Conservation (phyloP, 2,888 invertebrate species). For the Tiliacea citrago region DNA sequence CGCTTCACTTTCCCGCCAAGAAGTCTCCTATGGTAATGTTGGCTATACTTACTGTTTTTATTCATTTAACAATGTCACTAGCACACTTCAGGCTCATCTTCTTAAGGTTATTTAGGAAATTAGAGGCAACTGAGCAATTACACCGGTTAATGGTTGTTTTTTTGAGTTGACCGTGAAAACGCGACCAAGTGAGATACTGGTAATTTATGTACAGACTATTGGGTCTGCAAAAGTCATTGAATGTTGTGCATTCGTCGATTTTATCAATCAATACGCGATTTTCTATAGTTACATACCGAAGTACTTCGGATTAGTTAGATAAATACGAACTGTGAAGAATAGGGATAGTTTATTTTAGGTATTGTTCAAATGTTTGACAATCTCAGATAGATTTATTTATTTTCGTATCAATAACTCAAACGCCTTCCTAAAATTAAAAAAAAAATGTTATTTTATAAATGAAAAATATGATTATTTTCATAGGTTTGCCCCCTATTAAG, state of each 20-base stretch:
- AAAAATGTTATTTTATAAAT: too few species aligned
- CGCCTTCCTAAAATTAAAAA: not conserved
- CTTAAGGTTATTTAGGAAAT: conserved; percentile 51
- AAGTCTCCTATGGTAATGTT: too few species aligned
- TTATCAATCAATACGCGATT: conserved; percentile 8
- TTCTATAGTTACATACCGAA: not conserved
- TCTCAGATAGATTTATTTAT: conserved; percentile 1
- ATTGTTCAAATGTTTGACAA: conserved; percentile 28
- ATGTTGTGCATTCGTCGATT: conserved; percentile 56
- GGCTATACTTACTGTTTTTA: conserved; percentile 7
- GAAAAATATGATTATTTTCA: not conserved
- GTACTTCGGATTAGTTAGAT: not conserved
- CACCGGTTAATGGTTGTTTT: conserved; percentile 59
- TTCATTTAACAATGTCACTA: conserved; percentile 34
- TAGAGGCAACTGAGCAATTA: conserved; percentile 66
- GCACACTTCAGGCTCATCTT: conserved; percentile 47
- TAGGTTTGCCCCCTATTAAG: not conserved
- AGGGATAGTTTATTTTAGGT: conserved; percentile 17
- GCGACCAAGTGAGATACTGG: conserved; percentile 53
- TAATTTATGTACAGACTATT: conserved; percentile 51
- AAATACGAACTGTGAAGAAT: conserved; percentile 32
- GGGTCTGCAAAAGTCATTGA: conserved; percentile 44
- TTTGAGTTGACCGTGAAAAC: conserved; percentile 69
- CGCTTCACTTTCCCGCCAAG: too few species aligned
- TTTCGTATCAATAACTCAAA: too few species aligned